Percentiles rank a stretch among this genome's conserved stretches.
Conservation (phyloP, 2,113 vertebrate species). For the Archilochus colubris region DNA sequence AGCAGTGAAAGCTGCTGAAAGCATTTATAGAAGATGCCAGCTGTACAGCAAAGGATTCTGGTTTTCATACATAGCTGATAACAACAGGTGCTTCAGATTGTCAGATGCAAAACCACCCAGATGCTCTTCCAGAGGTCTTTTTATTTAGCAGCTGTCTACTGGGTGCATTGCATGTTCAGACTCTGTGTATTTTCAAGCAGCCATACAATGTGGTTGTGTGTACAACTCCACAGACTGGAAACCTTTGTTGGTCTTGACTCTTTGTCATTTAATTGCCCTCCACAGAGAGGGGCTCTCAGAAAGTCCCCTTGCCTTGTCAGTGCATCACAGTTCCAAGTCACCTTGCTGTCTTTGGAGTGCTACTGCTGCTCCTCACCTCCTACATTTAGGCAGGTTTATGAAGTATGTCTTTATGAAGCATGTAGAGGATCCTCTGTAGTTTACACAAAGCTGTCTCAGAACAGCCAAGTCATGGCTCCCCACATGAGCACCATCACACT, state of each 20-base stretch:
- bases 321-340: neutral
- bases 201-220: accelerated
- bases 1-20: neutral
- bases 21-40: neutral
- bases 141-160: neutral
- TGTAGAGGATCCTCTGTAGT: accelerated
- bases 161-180: accelerated
- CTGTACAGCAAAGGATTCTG: neutral
- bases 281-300: neutral
- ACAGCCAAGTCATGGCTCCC: neutral
- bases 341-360: neutral
- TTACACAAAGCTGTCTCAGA: neutral
- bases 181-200: neutral
- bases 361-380: neutral
- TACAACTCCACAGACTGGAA: neutral
- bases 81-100: neutral
- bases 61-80: accelerated
- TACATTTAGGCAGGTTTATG: neutral
- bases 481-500: neutral
- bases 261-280: too few relatives aligned
- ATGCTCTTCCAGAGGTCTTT: neutral
- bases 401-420: neutral
- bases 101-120: accelerated
- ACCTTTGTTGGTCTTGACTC: neutral
- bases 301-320: neutral